Conservation (phyloP, 2,888 invertebrate species). For the Dicyrtoma fusca region DNA sequence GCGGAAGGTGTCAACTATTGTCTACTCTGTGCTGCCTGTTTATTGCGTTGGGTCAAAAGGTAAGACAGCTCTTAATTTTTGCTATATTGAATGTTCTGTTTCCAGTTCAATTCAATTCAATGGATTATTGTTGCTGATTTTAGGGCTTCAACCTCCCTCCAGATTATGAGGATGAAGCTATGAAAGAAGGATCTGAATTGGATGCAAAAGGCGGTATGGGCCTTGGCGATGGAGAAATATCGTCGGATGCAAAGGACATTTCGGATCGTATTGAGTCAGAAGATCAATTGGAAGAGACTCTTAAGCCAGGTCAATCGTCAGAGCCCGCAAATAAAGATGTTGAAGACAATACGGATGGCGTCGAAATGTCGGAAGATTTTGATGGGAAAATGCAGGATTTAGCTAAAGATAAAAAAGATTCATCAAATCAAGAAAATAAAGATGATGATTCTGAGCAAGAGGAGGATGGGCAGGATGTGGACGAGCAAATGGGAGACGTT, state of each 20-base stretch:
- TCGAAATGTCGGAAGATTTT: conserved; percentile 96
- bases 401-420: too few relatives aligned
- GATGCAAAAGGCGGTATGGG: conserved; percentile 73
- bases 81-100: neutral
- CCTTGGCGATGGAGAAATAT: conserved; percentile 80
- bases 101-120: too few relatives aligned
- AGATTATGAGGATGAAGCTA: conserved; percentile 70
- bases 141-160: conserved; percentile 91
- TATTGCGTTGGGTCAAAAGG: conserved; percentile 76
- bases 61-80: conserved; percentile 55
- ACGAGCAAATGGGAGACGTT: conserved; percentile 96
- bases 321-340: conserved; percentile 70
- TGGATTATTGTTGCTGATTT: conserved; percentile 37
- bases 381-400: conserved; percentile 81
- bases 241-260: conserved; percentile 82
- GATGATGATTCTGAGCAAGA: conserved; percentile 59
- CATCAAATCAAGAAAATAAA: conserved; percentile 64
- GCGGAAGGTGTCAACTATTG: conserved; percentile 79
- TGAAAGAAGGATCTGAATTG: conserved; percentile 61
- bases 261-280: conserved; percentile 90
- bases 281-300: conserved; percentile 91
- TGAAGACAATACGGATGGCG: conserved; percentile 82
- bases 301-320: conserved; percentile 75
- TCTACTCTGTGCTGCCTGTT: conserved; percentile 83
- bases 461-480: conserved; percentile 77